Evolutionary conservation across 1,140 invertebrate species (phyloP).

Genomic region (Drosophila teissieri): DNA sequence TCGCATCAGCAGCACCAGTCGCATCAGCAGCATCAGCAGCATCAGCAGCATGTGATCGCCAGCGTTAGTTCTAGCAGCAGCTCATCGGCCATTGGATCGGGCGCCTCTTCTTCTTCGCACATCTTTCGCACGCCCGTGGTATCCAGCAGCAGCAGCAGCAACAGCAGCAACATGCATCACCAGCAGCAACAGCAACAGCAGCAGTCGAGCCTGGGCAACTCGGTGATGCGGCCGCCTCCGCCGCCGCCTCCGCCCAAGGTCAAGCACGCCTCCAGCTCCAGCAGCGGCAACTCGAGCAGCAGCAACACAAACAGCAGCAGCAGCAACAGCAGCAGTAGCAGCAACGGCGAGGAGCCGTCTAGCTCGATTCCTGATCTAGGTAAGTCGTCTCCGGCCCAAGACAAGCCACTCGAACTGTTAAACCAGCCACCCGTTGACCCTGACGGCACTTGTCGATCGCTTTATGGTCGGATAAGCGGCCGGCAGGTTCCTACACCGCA

Average conservation of each 20-base stretch:
- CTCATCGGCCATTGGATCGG: constrained; percentile 35
- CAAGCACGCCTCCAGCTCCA: constrained; percentile 64
- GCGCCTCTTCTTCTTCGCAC: constrained; percentile 45
- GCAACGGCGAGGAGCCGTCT: constrained; percentile 89
- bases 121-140: constrained; percentile 83
- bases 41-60: constrained; percentile 61
- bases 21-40: constrained; percentile 27
- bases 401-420: constrained; percentile 13
- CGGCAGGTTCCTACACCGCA: constrained; percentile 35
- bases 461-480: constrained; percentile 31
- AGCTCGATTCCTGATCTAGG: constrained; percentile 94
- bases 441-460: constrained; percentile 61
- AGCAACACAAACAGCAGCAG: constrained; percentile 21
- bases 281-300: constrained; percentile 5
- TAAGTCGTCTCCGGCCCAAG: constrained; percentile 86
- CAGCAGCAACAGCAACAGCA: constrained; percentile 41
- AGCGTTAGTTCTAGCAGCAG: constrained; percentile 58
- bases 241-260: constrained; percentile 86
- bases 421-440: constrained; percentile 70
- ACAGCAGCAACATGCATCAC: constrained; percentile 39
- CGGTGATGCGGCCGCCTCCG: constrained; percentile 86
- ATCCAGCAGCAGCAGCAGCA: constrained; percentile 70
- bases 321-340: constrained; percentile 29
- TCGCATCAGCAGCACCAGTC: constrained; percentile 25
- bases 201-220: constrained; percentile 38